A percentile compares a stretch with the other conserved stretches of the same genome.
These are phyloP conservation scores for Ailurus styani DNA, from an alignment of 2,113 vertebrate genomes.

Conservation along the genomic window DNA sequence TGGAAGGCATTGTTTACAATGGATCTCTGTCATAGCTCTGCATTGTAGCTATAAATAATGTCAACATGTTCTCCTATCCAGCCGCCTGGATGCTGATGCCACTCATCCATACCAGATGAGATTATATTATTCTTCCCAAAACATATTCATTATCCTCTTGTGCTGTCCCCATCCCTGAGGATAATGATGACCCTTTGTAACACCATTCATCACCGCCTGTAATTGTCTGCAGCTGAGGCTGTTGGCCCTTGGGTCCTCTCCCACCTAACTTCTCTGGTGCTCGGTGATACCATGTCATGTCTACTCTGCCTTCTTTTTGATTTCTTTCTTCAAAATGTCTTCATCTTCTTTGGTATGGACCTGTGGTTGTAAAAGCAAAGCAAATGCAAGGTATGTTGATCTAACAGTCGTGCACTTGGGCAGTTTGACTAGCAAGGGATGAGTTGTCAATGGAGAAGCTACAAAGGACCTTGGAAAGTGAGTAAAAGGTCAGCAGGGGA, in stretches of 20 bases:
- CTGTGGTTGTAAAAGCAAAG: background rate
- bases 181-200: slow-evolving; percentile 44
- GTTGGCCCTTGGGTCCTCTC: background rate
- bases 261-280: background rate
- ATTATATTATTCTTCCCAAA: slow-evolving; percentile 50
- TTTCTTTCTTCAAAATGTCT: background rate
- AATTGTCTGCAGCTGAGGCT: slow-evolving; percentile 61
- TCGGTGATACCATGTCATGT: background rate
- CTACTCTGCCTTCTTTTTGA: background rate
- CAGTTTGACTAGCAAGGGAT: background rate
- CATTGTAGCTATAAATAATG: slow-evolving; percentile 66
- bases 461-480: background rate
- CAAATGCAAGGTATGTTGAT: background rate
- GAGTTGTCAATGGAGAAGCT: background rate
- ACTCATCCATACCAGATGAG: slow-evolving; percentile 49
- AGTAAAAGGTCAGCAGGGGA: background rate
- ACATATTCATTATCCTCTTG: slow-evolving; percentile 52
- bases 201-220: slow-evolving; percentile 30
- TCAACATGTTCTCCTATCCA: slow-evolving; percentile 42
- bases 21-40: slow-evolving; percentile 56
- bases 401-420: background rate
- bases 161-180: slow-evolving; percentile 2
- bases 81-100: slow-evolving; percentile 45
- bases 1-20: slow-evolving; percentile 65
- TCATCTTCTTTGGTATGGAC: background rate